phyloP scores from a whole-genome alignment of 2,888 invertebrate species.

The Thymelicus sylvestris region DNA sequence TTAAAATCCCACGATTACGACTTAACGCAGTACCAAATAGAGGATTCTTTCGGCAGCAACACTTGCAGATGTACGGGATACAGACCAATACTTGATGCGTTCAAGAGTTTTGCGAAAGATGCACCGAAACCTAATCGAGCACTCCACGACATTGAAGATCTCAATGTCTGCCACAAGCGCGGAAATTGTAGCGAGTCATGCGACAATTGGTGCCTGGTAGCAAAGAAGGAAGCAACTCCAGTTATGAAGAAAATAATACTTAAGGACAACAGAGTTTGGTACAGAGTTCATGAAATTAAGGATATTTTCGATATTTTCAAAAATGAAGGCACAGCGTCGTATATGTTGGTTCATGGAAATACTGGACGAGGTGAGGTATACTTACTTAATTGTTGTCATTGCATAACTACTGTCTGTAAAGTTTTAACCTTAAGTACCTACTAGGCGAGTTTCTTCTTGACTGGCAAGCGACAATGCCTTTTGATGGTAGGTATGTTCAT shows the following conservation, averaged over 20 bases:
- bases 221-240: slow-evolving; percentile 77
- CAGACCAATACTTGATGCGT: slow-evolving; percentile 89
- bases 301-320: slow-evolving; percentile 82
- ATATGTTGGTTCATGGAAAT: slow-evolving; percentile 87
- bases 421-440: too few species aligned
- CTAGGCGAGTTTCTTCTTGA: too few species aligned
- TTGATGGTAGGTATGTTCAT: too few species aligned
- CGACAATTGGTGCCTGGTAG: slow-evolving; percentile 55
- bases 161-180: slow-evolving; percentile 52
- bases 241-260: slow-evolving; percentile 63
- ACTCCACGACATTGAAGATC: slow-evolving; percentile 76
- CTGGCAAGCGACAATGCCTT: too few species aligned
- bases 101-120: slow-evolving; percentile 88
- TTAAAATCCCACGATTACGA: slow-evolving; percentile 53
- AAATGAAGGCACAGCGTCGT: slow-evolving; percentile 74
- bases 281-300: slow-evolving; percentile 75
- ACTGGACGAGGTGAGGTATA: slow-evolving; percentile 48
- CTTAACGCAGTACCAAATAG: slow-evolving; percentile 86
- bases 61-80: slow-evolving; percentile 92
- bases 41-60: slow-evolving; percentile 89
- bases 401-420: too few species aligned
- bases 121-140: slow-evolving; percentile 64
- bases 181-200: slow-evolving; percentile 39
- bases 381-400: too few species aligned
- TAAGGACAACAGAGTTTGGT: slow-evolving; percentile 75